Evolutionary conservation across 2,888 invertebrate genomes (phyloP).

Genomic region (Oithona nana): DNA sequence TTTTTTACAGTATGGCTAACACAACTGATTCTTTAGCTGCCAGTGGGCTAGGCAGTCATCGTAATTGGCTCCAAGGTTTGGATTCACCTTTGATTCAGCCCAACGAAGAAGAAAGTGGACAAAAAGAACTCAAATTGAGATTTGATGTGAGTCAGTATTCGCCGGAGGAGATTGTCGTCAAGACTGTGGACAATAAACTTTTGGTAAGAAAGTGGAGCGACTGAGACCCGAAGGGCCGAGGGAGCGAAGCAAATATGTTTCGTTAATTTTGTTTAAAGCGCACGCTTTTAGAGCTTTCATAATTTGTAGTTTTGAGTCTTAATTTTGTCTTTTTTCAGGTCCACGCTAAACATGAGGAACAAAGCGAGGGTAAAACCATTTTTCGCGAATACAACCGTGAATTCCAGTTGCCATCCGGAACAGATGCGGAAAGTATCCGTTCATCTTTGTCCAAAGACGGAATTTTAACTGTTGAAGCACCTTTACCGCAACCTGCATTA

Average conservation of each 20-base stretch:
- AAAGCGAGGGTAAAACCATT: constrained; percentile 77
- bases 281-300: not conserved
- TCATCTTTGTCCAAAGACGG: constrained; percentile 86
- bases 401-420: constrained; percentile 87
- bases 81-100: constrained; percentile 62
- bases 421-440: constrained; percentile 86
- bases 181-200: constrained; percentile 93
- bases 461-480: constrained; percentile 87
- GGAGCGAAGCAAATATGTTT: too few species aligned
- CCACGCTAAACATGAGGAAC: constrained; percentile 95
- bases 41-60: constrained; percentile 29
- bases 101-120: constrained; percentile 41
- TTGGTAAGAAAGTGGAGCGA: constrained; percentile 49
- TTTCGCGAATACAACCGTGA: constrained; percentile 96
- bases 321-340: constrained; percentile 42
- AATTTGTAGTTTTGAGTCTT: not conserved
- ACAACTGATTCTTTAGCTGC: not conserved
- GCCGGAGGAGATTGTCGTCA: constrained; percentile 87
- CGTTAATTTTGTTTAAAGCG: too few species aligned
- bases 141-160: constrained; percentile 96
- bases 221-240: too few species aligned
- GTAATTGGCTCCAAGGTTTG: constrained; percentile 61
- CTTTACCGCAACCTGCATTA: constrained; percentile 42
- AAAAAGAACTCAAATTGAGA: constrained; percentile 19
- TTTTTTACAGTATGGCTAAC: too few species aligned